Evolutionary conservation across 2,797 vertebrate genomes (phyloP), one percentile per base, ranked within the genome.

Genomic region (Margarornis squamiger): DNA sequence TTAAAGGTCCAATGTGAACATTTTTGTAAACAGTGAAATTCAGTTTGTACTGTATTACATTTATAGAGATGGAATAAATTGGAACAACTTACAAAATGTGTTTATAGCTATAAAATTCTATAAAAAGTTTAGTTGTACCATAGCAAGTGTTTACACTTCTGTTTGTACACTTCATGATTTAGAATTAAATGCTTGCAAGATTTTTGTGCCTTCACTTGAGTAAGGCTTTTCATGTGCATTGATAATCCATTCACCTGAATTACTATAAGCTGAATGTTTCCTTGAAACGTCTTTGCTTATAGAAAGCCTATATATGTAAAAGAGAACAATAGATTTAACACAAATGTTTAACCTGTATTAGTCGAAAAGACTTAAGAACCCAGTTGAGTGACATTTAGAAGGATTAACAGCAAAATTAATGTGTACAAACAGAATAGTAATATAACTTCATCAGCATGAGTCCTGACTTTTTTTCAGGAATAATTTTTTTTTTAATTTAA

Each of bases 101-200:
- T 95, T 97, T 92, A 84, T 90, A 93, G 86, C 43, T 93, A 91
- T 95, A 94, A 92, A 90, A 91, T 80, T 93, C 29, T 91, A 85
- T 88, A 32, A 89, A 87, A 96, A 63, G 16, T 58, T 73, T 91
- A 97, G 97, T 95, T 98, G 97, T 98, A 97, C 86, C 92, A 66
- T 95, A 92, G 91, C 86, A 96, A 52, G 86, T 96, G 76, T 95
- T 97, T 96, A 96, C 96, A 91, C 92, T 98, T 97, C 94, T 98
- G 97, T 97, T 97, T 98, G 97, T 98, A 97, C 96, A 96, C 96
- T 96, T 66, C 43, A 30, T 63, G 80, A 94, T 95, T 83, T 95
- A 59, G 95, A 91, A 95, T 93, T 83, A 57, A 93, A 86, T 94
- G 96, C 49, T 95, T 94, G 88, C 54, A 83, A 87, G 57, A 48